Evolutionary conservation across 1,140 invertebrate genomes (phyloP), one percentile per base, ranked within the genome.

Genomic region (Dreissena rostriformis): DNA sequence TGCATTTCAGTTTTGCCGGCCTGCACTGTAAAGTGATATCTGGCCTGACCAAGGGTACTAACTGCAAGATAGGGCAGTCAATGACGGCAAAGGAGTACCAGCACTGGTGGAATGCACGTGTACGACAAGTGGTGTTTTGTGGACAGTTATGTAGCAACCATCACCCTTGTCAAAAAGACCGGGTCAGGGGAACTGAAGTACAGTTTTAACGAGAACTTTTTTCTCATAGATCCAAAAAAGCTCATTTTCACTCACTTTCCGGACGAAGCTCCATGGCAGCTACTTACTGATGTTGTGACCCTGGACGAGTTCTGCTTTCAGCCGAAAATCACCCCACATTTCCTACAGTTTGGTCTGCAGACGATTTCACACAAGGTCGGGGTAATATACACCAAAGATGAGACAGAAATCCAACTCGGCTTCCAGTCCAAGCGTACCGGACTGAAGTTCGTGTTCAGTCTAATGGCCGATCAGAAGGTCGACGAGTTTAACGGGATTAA

Each of bases 191-290:
- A 85, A 1, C 84, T 87, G 51, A 84, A 89, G 65, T 90, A 90
- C 79, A 86, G 88, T 52, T 91, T 89, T 73, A 91, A 92, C 63
- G 91, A 92, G 74, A 92, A 91, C 79, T 92, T 91, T 85, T 95
- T 95, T 89, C 91, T 95, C 11, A 93, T 94, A 11, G 94, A 95
- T 88, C 94, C 95, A 6, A 91, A 94, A 22, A 91, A 93, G 39
- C 87, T 95, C 74, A 94, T 95, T 53, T 94, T 92, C 88, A 94
- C 94, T 0, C 95, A 95, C 88, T 94, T 93, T 84, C 95, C 95
- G 1, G 93, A 94, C 83, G 90, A 93, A 66, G 26, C 78, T 6
- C 61, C 77, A 65, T 91, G 90, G 90, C 91, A 91, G 72, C 80
- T 90, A 29, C 73, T 89, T 26, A 79, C 82, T n/a, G 73, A 82